Percentiles rank a stretch among this genome's conserved stretches.
These are phyloP conservation scores for Agrochola lota DNA, from an alignment of 2,888 invertebrate species.

Conservation along the genomic window DNA sequence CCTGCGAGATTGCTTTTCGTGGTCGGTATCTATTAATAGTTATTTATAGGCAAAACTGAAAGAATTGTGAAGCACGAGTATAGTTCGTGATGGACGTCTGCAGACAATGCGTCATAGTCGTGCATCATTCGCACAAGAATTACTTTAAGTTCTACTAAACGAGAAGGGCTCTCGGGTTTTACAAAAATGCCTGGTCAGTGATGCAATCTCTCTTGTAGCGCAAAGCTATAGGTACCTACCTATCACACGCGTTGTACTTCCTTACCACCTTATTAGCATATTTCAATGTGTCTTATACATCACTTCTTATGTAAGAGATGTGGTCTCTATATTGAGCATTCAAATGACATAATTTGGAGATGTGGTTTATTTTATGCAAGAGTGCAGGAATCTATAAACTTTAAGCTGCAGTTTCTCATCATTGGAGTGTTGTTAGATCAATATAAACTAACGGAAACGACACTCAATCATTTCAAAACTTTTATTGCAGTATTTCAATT, in stretches of 20 bases:
- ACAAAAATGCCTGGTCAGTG: conserved; percentile 67
- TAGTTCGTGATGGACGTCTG: conserved; percentile 75
- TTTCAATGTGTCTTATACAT: not conserved
- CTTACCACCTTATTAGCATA: not conserved
- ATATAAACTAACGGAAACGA: conserved; percentile 74
- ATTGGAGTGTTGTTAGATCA: conserved; percentile 56
- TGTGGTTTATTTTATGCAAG: conserved; percentile 8
- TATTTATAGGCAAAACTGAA: conserved; percentile 86
- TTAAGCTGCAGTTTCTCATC: conserved; percentile 47
- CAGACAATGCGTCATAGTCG: conserved; percentile 79
- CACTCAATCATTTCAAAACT: conserved; percentile 62
- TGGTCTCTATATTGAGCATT: not conserved
- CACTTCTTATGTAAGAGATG: not conserved
- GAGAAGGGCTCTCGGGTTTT: conserved; percentile 69
- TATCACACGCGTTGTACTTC: not conserved
- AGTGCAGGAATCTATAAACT: conserved; percentile 33
- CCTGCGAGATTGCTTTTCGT: conserved; percentile 88
- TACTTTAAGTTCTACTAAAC: conserved; percentile 62
- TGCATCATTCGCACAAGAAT: conserved; percentile 74
- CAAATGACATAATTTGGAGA: not conserved
- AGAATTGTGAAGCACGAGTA: conserved; percentile 76
- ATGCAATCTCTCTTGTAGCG: conserved; percentile 60
- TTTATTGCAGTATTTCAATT: conserved; percentile 67
- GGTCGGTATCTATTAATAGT: conserved; percentile 87
- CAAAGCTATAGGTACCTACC: not conserved